Evolutionary conservation across 2,797 vertebrate species (phyloP).

Genomic region (Pangasius krempfi): DNA sequence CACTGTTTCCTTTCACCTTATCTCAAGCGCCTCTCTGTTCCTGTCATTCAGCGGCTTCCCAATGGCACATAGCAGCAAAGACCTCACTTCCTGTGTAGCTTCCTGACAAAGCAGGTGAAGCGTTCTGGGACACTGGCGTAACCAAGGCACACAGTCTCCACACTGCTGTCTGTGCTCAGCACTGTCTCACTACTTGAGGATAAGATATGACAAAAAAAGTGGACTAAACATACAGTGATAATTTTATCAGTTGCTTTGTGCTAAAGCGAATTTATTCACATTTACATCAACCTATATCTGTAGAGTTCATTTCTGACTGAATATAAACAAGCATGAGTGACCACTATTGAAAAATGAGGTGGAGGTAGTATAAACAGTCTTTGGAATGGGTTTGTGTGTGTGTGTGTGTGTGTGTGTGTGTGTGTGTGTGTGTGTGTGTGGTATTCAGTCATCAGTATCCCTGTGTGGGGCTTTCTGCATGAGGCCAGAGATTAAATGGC

Average conservation of each 20-base stretch:
- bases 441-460: conserved; percentile 54
- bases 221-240: background rate
- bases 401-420: conserved; percentile 32
- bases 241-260: background rate
- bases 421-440: background rate
- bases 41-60: conserved; percentile 63
- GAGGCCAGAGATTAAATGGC: conserved; percentile 69
- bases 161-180: background rate
- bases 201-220: background rate
- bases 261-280: background rate
- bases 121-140: background rate
- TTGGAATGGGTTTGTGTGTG: background rate
- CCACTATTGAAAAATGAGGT: background rate
- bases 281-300: background rate
- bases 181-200: background rate
- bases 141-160: conserved; percentile 11
- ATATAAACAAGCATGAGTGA: background rate
- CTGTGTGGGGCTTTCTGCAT: conserved; percentile 64
- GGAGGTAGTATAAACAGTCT: background rate
- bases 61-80: conserved; percentile 56
- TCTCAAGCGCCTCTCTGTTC: conserved; percentile 62
- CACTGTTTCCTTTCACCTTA: conserved; percentile 61
- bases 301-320: background rate
- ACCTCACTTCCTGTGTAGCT: conserved; percentile 66
- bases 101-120: conserved; percentile 60